Evolutionary conservation across 2,113 vertebrate species (phyloP), one percentile per base, ranked within the genome.

Genomic region (Zosterops hypoxanthus): DNA sequence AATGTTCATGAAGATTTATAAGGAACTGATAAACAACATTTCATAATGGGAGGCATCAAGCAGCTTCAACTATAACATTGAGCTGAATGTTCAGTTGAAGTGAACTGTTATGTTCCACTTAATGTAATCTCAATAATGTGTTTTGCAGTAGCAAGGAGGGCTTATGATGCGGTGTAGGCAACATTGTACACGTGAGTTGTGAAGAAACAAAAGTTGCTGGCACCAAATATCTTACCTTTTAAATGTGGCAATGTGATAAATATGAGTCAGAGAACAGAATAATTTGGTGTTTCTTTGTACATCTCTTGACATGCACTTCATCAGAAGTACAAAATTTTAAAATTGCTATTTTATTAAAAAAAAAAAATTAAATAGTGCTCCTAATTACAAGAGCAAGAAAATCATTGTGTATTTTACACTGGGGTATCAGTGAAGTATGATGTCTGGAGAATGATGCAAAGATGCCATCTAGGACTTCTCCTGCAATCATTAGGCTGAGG

Each of bases 201-300:
- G 3, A 87, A 79, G 85, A 94, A 94, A 88, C 78, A 85, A 57
- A 91, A 88, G 75, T 90, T 86, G 49, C 55, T 91, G 78, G 42
- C 39, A 83, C 50, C 46, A 90, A 94, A 47, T 78, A 65, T 71
- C 81, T 94, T 90, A 78, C 36, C 56, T 89, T 93, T 95, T 65
- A 65, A 69, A 88, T 60, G 66, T 94, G 65, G 33, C 52, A 55
- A 42, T 79, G 34, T 84, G 78, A 82, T 90, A 88, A 96, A 95
- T 78, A 56, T 91, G 94, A 95, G 71, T 93, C 75, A 88, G 66
- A 56, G 39, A 95, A 95, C 8, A 14, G 50, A 83, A 88, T 90
- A 91, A 69, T 92, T 77, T 69, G 47, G 39, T 88, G 47, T 39
- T 86, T 86, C 33, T 81, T 91, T 93, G 75, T 87, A 25, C 22